Percentiles rank a stretch among this genome's conserved stretches.
These are phyloP conservation scores for Embiotoca jacksoni DNA, from an alignment of 2,113 vertebrate genomes.

Conservation along the genomic window DNA sequence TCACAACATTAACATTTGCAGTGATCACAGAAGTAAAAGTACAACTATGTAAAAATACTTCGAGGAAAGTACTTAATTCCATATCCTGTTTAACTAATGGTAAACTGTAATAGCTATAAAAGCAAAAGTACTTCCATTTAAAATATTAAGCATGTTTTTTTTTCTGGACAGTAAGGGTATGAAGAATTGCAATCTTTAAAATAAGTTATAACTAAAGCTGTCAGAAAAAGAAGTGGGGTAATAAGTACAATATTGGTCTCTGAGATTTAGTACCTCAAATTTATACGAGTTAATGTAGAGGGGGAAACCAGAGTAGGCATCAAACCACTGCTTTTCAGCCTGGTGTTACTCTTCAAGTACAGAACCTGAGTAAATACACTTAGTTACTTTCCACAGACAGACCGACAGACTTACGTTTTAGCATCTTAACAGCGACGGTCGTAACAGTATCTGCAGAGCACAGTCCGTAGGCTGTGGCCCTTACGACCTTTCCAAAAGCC, in stretches of 20 bases:
- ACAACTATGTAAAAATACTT: not conserved
- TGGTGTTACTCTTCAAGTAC: not conserved
- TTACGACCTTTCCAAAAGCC: constrained; percentile 96
- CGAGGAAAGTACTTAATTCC: too few relatives aligned
- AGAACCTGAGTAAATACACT: not conserved
- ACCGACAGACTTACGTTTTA: constrained; percentile 89
- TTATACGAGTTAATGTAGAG: too few relatives aligned
- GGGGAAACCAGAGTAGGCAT: not conserved
- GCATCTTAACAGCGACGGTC: constrained; percentile 98
- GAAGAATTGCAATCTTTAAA: too few relatives aligned
- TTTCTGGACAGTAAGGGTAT: too few relatives aligned
- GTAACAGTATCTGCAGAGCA: constrained; percentile 90
- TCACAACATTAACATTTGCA: constrained; percentile 16
- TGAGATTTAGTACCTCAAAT: too few relatives aligned
- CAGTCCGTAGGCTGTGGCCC: constrained; percentile 95
- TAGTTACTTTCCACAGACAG: not conserved
- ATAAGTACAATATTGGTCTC: too few relatives aligned
- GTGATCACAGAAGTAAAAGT: not conserved
- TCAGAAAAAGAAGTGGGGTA: too few relatives aligned
- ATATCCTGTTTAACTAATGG: not conserved
- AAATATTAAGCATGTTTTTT: too few relatives aligned
- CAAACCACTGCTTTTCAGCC: not conserved
- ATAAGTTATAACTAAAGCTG: too few relatives aligned
- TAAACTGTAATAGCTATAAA: not conserved
- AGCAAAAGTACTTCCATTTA: too few relatives aligned